Evolutionary conservation across 1,140 invertebrate genomes (phyloP).

Genomic region (Heliconius hewitsoni): DNA sequence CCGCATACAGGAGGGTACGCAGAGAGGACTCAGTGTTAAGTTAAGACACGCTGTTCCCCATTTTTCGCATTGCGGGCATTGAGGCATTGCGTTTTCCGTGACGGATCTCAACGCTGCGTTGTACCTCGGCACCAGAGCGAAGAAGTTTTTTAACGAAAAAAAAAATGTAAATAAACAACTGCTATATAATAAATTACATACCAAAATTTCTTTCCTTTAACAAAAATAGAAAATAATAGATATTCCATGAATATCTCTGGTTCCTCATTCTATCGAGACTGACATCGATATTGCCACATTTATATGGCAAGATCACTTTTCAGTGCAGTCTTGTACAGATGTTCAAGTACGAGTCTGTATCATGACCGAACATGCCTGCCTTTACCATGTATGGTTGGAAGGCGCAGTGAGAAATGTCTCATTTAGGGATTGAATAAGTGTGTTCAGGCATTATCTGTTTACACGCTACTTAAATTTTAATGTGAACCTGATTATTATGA

Average conservation of each 20-base stretch:
- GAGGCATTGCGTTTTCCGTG: too few relatives aligned
- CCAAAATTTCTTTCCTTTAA: not conserved
- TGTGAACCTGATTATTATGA: not conserved
- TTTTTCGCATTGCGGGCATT: too few relatives aligned
- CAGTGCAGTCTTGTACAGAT: constrained; percentile 37
- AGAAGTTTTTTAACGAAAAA: not conserved
- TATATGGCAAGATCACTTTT: constrained; percentile 21
- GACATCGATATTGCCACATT: constrained; percentile 11
- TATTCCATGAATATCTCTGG: not conserved
- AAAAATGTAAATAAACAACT: too few relatives aligned
- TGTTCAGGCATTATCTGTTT: not conserved
- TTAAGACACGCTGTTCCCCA: too few relatives aligned
- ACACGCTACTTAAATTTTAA: not conserved
- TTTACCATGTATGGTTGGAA: constrained; percentile 36
- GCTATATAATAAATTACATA: not conserved
- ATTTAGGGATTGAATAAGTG: constrained; percentile 31
- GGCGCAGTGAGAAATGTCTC: constrained; percentile 37
- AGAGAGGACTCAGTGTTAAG: too few relatives aligned
- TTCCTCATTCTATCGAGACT: not conserved
- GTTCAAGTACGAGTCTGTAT: constrained; percentile 31
- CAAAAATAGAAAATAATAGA: not conserved
- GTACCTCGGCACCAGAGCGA: too few relatives aligned
- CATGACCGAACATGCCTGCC: constrained; percentile 36
- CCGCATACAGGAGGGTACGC: too few relatives aligned
- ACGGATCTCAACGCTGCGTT: too few relatives aligned